Evolutionary conservation across 2,113 vertebrate species (phyloP), one percentile per base, ranked within the genome.

Genomic region (Promerops cafer): DNA sequence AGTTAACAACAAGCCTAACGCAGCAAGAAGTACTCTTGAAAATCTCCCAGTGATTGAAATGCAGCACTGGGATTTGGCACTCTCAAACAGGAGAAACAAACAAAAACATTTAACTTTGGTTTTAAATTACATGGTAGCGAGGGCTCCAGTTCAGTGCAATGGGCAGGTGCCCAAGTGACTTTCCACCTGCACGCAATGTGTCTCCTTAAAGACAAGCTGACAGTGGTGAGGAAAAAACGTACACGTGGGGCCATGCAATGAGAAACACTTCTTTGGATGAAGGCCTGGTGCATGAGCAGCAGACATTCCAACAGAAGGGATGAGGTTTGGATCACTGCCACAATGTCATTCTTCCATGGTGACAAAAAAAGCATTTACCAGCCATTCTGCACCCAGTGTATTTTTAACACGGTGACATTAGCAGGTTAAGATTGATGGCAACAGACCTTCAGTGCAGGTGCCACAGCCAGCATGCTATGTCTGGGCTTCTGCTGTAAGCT

Each of bases 371-470:
- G 50, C 61, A 59, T 63, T 90, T 79, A 74, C 65, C 4, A 18
- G 91, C 49, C 81, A 77, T 90, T 69, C 78, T 64, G 57, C 26
- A 79, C 23, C 39, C 23, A 0, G 63, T 39, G 16, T 96, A 94
- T 97, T 97, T 97, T 96, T 95, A 96, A 92, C 93, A 63, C 8
- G 1, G 1, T 92, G 92, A 89, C 92, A 95, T 78, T 75, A 90
- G 71, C 85, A 95, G 69, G 94, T 92, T 85, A 60, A 78, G 93
- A 94, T 30, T 95, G 93, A 95, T 90, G 63, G 94, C 57, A 83
- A 83, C 92, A 95, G 94, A 66, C 60, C 79, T 83, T 76, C 76
- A 17, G 47, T 45, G 79, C 74, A 85, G 88, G 64, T 93, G 80
- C 60, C 81, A 71, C 20, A 61, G 76, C 28, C 11, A 3, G 63